Percentiles rank a stretch among this genome's conserved stretches.
Conservation (phyloP, 1,140 invertebrate genomes). For the Halictus rubicundus region DNA sequence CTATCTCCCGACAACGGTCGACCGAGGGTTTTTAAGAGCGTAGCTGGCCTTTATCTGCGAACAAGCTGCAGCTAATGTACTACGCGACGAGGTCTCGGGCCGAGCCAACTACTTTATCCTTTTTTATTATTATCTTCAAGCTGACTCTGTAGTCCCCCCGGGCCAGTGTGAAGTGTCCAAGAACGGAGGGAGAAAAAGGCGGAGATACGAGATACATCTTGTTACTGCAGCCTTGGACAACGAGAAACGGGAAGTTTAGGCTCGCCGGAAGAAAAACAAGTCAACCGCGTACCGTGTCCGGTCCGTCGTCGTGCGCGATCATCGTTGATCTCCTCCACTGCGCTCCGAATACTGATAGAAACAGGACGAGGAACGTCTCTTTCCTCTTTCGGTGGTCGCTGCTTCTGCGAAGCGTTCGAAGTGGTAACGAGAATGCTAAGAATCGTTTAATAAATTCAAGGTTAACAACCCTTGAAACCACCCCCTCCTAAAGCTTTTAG, state of each 20-base stretch:
- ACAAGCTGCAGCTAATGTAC: conserved; percentile 75
- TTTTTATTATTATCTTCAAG: conserved; percentile 33
- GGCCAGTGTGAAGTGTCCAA: conserved; percentile 17
- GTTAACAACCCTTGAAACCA: no score
- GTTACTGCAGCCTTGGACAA: conserved; percentile 14
- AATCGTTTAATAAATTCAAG: no score
- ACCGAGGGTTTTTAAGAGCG: conserved; percentile 71
- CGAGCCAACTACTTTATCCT: conserved; percentile 31
- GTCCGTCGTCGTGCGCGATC: not conserved
- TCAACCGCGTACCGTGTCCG: no score
- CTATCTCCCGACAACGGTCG: conserved; percentile 69
- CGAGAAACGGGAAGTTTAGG: conserved; percentile 4
- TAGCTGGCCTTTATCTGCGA: conserved; percentile 69
- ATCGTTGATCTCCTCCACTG: not conserved
- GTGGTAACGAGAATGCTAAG: no score
- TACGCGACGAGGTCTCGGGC: conserved; percentile 50
- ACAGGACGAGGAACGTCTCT: not conserved
- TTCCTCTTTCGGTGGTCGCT: not conserved
- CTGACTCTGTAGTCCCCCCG: conserved; percentile 32
- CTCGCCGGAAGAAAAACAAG: not conserved
- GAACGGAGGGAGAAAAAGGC: not conserved
- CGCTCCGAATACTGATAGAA: not conserved
- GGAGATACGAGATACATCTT: conserved; percentile 30
- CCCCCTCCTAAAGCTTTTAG: no score
- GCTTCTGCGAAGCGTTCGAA: not conserved